phyloP scores from a whole-genome alignment of 2,797 vertebrate genomes.

The Pseudomugil gertrudae region DNA sequence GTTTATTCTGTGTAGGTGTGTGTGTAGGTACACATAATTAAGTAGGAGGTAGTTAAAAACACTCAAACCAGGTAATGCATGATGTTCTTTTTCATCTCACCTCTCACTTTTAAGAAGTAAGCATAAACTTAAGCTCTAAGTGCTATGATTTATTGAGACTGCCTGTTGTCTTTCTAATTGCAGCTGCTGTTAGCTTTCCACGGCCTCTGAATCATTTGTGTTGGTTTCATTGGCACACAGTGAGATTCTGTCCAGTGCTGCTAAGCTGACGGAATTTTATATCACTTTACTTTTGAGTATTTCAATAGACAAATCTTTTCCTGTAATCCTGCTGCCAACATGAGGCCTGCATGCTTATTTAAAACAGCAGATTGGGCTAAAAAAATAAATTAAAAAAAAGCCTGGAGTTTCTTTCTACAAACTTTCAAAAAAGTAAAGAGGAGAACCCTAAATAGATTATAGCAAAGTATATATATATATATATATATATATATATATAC shows the following conservation, averaged over 20 bases:
- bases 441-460: background rate
- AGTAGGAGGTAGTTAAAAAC: conserved; percentile 62
- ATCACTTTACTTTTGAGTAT: conserved; percentile 10
- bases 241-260: conserved; percentile 32
- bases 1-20: conserved; percentile 51
- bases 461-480: too few species aligned
- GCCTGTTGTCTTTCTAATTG: conserved; percentile 63
- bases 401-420: background rate
- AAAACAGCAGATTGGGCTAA: background rate
- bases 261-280: conserved; percentile 30
- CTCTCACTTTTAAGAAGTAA: conserved; percentile 68
- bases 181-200: conserved; percentile 54
- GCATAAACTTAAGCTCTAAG: conserved; percentile 56
- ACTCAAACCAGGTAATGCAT: conserved; percentile 63
- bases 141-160: conserved; percentile 68
- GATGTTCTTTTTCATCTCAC: conserved; percentile 70
- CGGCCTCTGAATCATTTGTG: conserved; percentile 57
- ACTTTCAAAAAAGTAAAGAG: background rate
- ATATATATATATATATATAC: too few species aligned
- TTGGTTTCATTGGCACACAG: conserved; percentile 40
- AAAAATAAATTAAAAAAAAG: background rate
- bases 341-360: background rate
- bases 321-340: background rate
- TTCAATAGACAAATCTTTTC: conserved; percentile 7
- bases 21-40: conserved; percentile 49